phyloP scores from a whole-genome alignment of 2,113 vertebrate species.

The Pluvianellus socialis region DNA sequence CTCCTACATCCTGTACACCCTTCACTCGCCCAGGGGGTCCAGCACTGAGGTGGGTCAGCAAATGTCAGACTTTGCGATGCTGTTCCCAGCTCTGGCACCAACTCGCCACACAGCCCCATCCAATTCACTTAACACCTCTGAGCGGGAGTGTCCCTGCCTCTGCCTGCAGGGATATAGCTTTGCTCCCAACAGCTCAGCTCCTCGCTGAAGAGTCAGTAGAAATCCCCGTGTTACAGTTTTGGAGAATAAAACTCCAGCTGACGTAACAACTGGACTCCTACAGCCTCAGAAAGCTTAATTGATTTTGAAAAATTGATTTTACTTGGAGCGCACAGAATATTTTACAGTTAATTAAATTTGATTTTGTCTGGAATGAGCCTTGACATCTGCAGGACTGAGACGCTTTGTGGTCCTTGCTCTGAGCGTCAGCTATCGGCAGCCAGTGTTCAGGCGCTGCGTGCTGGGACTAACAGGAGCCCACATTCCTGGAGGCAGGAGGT shows the following conservation, averaged over 20 bases:
- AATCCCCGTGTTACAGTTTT: background rate
- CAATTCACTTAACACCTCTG: background rate
- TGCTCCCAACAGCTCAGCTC: background rate
- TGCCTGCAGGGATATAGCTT: rapidly evolving
- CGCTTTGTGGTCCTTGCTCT: background rate
- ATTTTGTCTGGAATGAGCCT: background rate
- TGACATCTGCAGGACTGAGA: background rate
- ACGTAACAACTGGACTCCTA: background rate
- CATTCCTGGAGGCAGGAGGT: rapidly evolving
- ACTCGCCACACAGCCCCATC: background rate
- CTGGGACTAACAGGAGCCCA: background rate
- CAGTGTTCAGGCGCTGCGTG: background rate
- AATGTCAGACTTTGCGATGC: background rate
- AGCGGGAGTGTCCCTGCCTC: background rate
- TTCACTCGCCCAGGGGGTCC: rapidly evolving
- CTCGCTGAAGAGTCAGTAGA: background rate
- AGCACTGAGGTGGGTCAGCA: background rate
- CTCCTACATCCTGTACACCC: too few species aligned
- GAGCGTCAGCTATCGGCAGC: background rate
- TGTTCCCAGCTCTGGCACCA: background rate
- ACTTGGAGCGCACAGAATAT: background rate
- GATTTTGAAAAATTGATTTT: background rate
- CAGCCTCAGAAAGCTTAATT: background rate
- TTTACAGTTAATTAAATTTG: background rate
- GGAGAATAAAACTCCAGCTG: background rate